phyloP scores from a whole-genome alignment of 2,888 invertebrate genomes.

The Empis stercorea region DNA sequence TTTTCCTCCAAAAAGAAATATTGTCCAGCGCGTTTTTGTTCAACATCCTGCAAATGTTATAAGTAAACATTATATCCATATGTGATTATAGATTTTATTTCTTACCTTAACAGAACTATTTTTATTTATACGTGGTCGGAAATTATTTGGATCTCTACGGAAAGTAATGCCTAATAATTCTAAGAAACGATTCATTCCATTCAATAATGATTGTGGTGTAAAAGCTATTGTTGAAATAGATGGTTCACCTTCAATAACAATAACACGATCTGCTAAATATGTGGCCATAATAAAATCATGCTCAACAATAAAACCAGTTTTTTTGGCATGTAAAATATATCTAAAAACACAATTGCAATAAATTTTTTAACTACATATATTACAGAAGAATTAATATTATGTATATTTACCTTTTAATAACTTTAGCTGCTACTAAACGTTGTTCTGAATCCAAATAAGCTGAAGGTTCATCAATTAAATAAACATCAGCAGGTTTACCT shows the following conservation, averaged over 20 bases:
- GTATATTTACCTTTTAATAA: constrained; percentile 72
- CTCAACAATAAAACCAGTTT: constrained; percentile 98
- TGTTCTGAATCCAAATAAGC: constrained; percentile 99
- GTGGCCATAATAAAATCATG: constrained; percentile 99
- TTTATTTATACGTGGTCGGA: constrained; percentile 96
- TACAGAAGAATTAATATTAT: background rate
- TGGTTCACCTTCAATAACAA: constrained; percentile 93
- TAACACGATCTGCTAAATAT: constrained; percentile 94
- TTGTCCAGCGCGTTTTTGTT: constrained; percentile 94
- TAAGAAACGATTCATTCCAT: constrained; percentile 97
- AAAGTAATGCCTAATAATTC: constrained; percentile 94
- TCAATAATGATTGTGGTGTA: constrained; percentile 81
- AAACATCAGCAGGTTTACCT: constrained; percentile 98
- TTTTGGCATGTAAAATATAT: constrained; percentile 97
- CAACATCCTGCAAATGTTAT: constrained; percentile 57
- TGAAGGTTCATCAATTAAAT: constrained; percentile 96
- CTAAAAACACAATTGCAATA: constrained; percentile 30
- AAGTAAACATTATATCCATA: no score
- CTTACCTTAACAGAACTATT: constrained; percentile 82
- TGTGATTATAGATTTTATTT: no score
- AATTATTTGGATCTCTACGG: constrained; percentile 96
- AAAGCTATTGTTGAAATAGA: constrained; percentile 82
- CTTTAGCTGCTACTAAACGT: constrained; percentile 98
- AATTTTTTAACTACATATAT: constrained; percentile 3
- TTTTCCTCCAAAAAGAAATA: constrained; percentile 96